A percentile compares a stretch with the other conserved stretches of the same genome.
Evolutionary conservation across 2,888 invertebrate genomes (phyloP).

Genomic region (Tetheella fluctuosa): DNA sequence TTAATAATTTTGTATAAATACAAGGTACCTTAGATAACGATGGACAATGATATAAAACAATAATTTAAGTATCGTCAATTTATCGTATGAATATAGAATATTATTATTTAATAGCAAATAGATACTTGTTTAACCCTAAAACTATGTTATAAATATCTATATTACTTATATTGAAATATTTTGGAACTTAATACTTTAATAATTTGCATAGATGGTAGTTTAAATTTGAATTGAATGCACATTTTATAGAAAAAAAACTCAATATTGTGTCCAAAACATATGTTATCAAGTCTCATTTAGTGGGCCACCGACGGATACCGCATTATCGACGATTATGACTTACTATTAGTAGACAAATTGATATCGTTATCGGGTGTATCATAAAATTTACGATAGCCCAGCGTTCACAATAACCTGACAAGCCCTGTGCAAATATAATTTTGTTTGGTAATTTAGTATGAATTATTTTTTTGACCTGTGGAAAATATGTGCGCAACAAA

Average conservation of each 20-base stretch:
- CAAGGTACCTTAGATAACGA: too few species aligned
- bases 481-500: neutral
- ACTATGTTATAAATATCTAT: too few species aligned
- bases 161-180: too few species aligned
- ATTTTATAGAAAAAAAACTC: slow-evolving; percentile 20
- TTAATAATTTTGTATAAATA: too few species aligned
- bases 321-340: slow-evolving; percentile 61
- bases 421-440: slow-evolving; percentile 74
- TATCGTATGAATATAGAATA: too few species aligned
- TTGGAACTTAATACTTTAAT: too few species aligned
- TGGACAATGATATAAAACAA: too few species aligned
- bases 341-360: slow-evolving; percentile 70
- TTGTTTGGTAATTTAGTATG: slow-evolving; percentile 41
- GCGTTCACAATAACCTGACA: slow-evolving; percentile 62
- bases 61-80: too few species aligned
- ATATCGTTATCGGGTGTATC: slow-evolving; percentile 69
- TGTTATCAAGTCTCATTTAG: slow-evolving; percentile 53
- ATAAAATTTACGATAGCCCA: slow-evolving; percentile 72
- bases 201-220: neutral
- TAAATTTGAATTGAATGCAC: neutral
- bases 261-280: slow-evolving; percentile 40
- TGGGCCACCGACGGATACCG: slow-evolving; percentile 59
- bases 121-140: too few species aligned
- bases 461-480: slow-evolving; percentile 35
- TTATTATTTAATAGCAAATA: too few species aligned